These are phyloP conservation scores for Sparidentex hasta DNA, from an alignment of 2,797 vertebrate genomes.

Conservation along the genomic window DNA sequence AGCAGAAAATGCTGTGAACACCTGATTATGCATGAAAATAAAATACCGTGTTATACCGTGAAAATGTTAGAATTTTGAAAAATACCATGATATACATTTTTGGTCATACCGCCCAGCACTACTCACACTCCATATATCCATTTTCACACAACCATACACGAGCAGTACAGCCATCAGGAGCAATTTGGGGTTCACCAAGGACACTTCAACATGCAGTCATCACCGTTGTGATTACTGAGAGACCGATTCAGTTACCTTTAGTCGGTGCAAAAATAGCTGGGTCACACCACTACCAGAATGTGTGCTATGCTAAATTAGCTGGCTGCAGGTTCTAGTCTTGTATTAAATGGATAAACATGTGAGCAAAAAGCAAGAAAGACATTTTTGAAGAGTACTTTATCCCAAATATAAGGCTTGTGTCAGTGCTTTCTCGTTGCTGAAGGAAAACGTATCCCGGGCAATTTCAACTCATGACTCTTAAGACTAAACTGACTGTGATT, in stretches of 20 bases:
- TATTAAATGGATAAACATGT: neutral
- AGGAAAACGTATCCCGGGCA: conserved; percentile 4
- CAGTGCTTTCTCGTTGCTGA: neutral
- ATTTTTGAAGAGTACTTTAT: neutral
- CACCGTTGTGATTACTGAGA: too few relatives aligned
- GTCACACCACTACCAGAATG: neutral
- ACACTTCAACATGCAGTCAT: too few relatives aligned
- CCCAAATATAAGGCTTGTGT: neutral
- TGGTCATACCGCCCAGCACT: too few relatives aligned
- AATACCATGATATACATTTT: too few relatives aligned
- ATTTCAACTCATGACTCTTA: conserved; percentile 31
- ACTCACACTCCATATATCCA: too few relatives aligned
- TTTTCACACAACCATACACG: too few relatives aligned
- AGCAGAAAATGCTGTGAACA: too few relatives aligned
- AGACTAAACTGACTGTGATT: conserved; percentile 24
- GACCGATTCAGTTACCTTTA: neutral
- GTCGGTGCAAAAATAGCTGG: neutral
- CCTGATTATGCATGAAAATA: too few relatives aligned
- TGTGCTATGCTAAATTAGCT: neutral
- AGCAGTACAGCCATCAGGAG: too few relatives aligned
- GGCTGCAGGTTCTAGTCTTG: neutral
- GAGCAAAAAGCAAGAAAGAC: neutral
- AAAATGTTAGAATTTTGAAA: too few relatives aligned
- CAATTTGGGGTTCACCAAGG: too few relatives aligned
- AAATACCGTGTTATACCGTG: too few relatives aligned